Conservation (phyloP, 2,888 invertebrate genomes). For the Nephrotoma flavescens region DNA sequence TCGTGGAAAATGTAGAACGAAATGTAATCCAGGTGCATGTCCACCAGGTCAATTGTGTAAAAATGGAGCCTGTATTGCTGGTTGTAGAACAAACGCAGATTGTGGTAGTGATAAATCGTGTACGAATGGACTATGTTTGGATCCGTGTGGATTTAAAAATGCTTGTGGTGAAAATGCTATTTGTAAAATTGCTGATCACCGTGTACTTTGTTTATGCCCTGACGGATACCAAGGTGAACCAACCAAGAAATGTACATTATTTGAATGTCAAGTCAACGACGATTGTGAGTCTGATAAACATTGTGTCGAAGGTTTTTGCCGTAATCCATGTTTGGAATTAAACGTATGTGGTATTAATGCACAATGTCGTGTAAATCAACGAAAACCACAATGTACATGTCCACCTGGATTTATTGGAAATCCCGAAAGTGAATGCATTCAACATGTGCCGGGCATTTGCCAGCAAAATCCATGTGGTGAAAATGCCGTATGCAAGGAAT, state of each 20-base stretch:
- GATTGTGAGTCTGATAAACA: conserved; percentile 67
- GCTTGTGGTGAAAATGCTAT: conserved; percentile 70
- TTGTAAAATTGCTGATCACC: conserved; percentile 65
- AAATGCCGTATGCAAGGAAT: conserved; percentile 67
- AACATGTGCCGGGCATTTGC: conserved; percentile 55
- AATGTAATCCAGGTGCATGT: conserved; percentile 57
- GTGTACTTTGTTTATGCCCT: conserved; percentile 74
- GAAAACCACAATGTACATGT: conserved; percentile 62
- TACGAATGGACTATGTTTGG: conserved; percentile 48
- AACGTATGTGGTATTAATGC: conserved; percentile 72
- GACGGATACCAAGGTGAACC: conserved; percentile 76
- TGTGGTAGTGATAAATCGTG: conserved; percentile 67
- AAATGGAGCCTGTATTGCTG: conserved; percentile 56
- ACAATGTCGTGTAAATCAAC: conserved; percentile 64
- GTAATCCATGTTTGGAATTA: conserved; percentile 64
- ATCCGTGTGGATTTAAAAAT: conserved; percentile 48
- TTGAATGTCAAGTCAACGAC: conserved; percentile 58
- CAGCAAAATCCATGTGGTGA: conserved; percentile 70
- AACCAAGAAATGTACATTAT: conserved; percentile 53
- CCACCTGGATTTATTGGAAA: conserved; percentile 60
- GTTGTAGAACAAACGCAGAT: conserved; percentile 65
- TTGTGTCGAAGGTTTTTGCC: conserved; percentile 59
- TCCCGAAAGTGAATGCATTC: conserved; percentile 51
- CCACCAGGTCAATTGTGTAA: conserved; percentile 62
- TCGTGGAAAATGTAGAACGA: conserved; percentile 54